Conservation (phyloP, 2,888 invertebrate species). For the Orgyia antiqua region DNA sequence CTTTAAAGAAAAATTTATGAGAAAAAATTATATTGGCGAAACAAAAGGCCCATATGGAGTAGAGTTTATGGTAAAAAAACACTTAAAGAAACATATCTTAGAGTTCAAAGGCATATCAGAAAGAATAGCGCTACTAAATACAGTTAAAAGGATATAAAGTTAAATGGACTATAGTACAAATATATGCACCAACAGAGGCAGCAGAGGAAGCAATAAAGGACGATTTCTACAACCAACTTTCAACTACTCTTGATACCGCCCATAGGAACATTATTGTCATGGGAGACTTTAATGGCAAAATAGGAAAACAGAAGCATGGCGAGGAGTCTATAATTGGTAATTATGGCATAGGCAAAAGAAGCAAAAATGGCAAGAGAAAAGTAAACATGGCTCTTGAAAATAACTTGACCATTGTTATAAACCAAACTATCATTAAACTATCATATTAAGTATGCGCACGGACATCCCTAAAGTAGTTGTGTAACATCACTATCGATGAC, state of each 20-base stretch:
- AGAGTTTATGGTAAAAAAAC: neutral
- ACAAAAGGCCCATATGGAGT: neutral
- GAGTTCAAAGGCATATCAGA: too few relatives aligned
- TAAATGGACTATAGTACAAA: neutral
- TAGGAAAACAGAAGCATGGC: too few relatives aligned
- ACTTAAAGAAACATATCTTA: neutral
- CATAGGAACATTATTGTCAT: neutral
- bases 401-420: neutral
- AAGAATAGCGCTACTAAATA: slow-evolving; percentile 1
- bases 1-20: too few relatives aligned
- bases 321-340: neutral
- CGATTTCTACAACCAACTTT: neutral
- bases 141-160: neutral
- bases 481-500: too few relatives aligned
- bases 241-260: neutral
- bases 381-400: neutral
- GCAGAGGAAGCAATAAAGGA: neutral
- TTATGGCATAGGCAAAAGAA: neutral
- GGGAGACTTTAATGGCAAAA: too few relatives aligned
- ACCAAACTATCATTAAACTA: too few relatives aligned
- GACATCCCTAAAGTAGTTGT: too few relatives aligned
- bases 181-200: slow-evolving; percentile 1
- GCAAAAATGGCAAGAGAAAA: slow-evolving; percentile 2
- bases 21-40: too few relatives aligned
- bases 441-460: too few relatives aligned